phyloP scores from a whole-genome alignment of 1,140 invertebrate species.

The Tetramorium parvispinum region DNA sequence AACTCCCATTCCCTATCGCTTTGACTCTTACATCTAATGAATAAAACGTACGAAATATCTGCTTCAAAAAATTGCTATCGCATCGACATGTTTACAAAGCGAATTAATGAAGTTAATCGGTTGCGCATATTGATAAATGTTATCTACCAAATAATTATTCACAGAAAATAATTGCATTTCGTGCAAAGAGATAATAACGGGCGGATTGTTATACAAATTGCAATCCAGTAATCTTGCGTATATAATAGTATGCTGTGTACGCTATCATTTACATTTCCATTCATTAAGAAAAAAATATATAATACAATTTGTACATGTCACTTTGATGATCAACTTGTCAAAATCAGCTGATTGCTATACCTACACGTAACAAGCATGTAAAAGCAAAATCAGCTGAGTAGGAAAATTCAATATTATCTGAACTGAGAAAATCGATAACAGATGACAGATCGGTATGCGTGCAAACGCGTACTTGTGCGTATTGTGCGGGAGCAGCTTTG shows the following conservation, averaged over 20 bases:
- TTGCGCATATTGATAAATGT: neutral
- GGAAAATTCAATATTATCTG: neutral
- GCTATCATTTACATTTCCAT: neutral
- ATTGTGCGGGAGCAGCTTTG: neutral
- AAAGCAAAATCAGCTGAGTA: neutral
- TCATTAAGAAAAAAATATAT: neutral
- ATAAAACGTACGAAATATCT: neutral
- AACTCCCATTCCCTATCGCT: neutral
- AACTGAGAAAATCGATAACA: conserved; percentile 14
- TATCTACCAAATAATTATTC: neutral
- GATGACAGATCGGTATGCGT: neutral
- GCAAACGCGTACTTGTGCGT: neutral
- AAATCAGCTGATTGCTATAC: neutral
- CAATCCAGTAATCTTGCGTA: neutral
- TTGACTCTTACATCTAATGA: neutral
- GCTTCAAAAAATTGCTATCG: neutral
- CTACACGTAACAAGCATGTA: neutral
- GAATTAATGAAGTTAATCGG: neutral
- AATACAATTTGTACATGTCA: neutral
- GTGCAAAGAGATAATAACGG: neutral
- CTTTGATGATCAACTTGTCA: neutral
- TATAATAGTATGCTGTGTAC: neutral
- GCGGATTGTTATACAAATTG: neutral
- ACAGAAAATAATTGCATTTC: neutral
- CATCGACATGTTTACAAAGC: neutral